phyloP scores from a whole-genome alignment of 2,113 vertebrate genomes.

The Amia ocellicauda region DNA sequence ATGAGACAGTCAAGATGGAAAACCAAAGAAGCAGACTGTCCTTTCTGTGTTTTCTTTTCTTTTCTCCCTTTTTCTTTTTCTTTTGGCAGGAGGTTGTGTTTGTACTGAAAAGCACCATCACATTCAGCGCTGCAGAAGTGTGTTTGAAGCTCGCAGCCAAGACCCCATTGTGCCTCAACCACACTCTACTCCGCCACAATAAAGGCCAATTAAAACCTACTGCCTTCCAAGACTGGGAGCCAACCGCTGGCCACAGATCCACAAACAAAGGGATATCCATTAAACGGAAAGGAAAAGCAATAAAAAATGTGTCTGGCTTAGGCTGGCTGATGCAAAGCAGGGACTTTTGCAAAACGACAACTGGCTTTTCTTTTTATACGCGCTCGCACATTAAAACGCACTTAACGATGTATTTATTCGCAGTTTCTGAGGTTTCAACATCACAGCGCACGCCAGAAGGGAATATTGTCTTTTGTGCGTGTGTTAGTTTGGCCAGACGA shows the following conservation, averaged over 20 bases:
- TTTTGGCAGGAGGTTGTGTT: not conserved
- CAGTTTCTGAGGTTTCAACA: no score
- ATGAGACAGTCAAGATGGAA: not conserved
- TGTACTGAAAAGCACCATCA: constrained; percentile 27
- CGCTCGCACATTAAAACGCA: constrained; percentile 27
- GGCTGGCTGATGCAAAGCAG: constrained; percentile 65
- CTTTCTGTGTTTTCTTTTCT: no score
- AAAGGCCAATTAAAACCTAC: constrained; percentile 73
- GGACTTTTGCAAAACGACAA: constrained; percentile 51
- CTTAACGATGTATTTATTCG: no score
- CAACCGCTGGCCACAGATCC: constrained; percentile 73
- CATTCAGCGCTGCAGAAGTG: no score
- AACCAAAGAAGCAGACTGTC: not conserved
- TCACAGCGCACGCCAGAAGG: no score
- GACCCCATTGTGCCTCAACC: constrained; percentile 61
- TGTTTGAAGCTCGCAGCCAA: constrained; percentile 30
- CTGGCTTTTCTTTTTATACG: constrained; percentile 36
- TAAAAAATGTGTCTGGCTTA: constrained; percentile 59
- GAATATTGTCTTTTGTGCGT: no score
- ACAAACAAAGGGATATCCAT: constrained; percentile 74
- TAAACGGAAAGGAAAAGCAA: constrained; percentile 69
- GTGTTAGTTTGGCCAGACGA: no score
- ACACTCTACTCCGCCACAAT: constrained; percentile 62
- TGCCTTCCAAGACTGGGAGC: constrained; percentile 68
- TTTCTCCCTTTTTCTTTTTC: no score